These are phyloP conservation scores for Callopanchax toddi DNA, from an alignment of 2,113 vertebrate genomes.

Conservation along the genomic window DNA sequence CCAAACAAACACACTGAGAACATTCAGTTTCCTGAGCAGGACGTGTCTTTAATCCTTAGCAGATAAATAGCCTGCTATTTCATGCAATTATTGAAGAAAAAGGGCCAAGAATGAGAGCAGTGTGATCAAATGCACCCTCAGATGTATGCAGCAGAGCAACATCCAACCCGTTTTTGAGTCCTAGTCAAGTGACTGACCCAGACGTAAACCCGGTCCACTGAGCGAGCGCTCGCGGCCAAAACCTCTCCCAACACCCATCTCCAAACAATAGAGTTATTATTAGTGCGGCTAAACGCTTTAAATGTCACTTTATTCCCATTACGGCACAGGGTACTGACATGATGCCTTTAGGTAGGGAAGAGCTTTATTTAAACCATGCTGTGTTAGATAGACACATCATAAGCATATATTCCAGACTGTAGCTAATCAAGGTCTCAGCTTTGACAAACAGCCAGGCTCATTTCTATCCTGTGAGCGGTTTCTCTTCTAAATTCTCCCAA, in stretches of 20 bases:
- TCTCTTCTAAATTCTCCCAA: conserved; percentile 31
- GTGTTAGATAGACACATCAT: conserved; percentile 37
- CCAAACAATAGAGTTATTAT: conserved; percentile 57
- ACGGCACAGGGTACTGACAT: conserved; percentile 11
- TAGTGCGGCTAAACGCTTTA: conserved; percentile 19
- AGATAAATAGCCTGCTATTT: not conserved
- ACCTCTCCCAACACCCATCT: conserved; percentile 25
- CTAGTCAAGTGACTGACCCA: conserved; percentile 41
- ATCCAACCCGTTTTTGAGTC: conserved; percentile 28
- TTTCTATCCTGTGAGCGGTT: not conserved
- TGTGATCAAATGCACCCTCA: conserved; percentile 14
- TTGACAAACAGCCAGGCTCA: conserved; percentile 33
- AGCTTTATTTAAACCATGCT: conserved; percentile 10
- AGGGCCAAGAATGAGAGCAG: not conserved
- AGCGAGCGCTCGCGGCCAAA: conserved; percentile 36
- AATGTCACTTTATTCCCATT: conserved; percentile 41
- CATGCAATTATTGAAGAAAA: conserved; percentile 11
- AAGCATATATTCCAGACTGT: conserved; percentile 64
- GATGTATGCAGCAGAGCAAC: conserved; percentile 20
- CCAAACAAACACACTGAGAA: not conserved
- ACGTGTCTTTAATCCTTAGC: too few species aligned
- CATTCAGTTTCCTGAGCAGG: not conserved
- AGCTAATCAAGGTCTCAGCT: conserved; percentile 53
- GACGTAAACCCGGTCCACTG: conserved; percentile 15
- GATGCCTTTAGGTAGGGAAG: not conserved